phyloP scores from a whole-genome alignment of 1,140 invertebrate species.

The Ceratina calcarata region DNA sequence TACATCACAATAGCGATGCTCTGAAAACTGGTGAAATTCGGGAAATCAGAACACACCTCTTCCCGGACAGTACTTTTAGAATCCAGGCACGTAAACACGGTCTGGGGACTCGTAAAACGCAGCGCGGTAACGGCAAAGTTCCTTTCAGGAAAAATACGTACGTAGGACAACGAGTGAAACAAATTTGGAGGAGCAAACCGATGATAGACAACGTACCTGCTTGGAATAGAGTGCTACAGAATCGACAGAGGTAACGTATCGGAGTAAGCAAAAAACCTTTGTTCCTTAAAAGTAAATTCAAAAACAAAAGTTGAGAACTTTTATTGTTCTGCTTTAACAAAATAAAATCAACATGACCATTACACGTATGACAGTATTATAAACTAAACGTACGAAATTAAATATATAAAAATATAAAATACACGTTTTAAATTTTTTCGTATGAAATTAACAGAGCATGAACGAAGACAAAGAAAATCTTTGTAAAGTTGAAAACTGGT shows the following conservation, averaged over 20 bases:
- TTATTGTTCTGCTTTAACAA: too few species aligned
- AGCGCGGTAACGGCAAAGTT: constrained; percentile 11
- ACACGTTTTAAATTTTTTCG: background rate
- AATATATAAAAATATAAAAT: background rate
- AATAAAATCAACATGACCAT: too few species aligned
- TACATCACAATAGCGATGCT: too few species aligned
- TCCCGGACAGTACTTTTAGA: constrained; percentile 29
- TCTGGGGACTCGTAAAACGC: constrained; percentile 48
- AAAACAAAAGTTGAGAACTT: background rate
- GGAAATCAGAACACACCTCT: too few species aligned
- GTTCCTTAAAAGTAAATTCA: background rate
- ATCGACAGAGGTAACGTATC: too few species aligned
- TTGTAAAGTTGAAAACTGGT: too few species aligned
- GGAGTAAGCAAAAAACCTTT: background rate
- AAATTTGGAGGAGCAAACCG: constrained; percentile 22
- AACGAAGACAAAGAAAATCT: background rate
- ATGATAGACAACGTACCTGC: constrained; percentile 42
- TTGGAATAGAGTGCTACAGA: background rate
- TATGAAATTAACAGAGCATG: background rate
- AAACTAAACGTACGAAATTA: background rate
- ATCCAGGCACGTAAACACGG: constrained; percentile 48
- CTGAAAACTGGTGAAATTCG: too few species aligned
- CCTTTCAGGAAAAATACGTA: background rate
- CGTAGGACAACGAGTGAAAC: constrained; percentile 13
- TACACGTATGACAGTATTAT: too few species aligned